phyloP scores from a whole-genome alignment of 2,113 vertebrate genomes.

The Heterotis niloticus region DNA sequence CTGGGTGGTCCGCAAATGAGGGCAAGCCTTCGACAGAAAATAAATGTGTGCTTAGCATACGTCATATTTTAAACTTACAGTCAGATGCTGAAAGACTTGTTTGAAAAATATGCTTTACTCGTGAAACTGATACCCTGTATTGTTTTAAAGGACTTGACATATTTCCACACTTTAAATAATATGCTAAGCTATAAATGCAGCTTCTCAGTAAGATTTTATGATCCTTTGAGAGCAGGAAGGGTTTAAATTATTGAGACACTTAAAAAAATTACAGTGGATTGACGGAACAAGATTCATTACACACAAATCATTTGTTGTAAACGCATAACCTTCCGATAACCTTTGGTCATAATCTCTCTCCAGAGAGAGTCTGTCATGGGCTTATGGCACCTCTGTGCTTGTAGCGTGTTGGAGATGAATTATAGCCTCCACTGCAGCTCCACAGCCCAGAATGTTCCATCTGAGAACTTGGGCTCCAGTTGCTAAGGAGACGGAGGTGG shows the following conservation, averaged over 20 bases:
- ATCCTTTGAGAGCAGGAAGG: not conserved
- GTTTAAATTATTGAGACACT: conserved; percentile 13
- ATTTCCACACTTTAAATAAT: conserved; percentile 4
- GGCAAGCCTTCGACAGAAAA: too few relatives aligned
- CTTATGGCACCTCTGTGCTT: not conserved
- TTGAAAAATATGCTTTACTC: conserved; percentile 1
- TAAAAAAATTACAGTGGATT: not conserved
- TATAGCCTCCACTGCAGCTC: conserved; percentile 14
- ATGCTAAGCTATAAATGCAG: conserved; percentile 4
- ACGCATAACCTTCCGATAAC: not conserved
- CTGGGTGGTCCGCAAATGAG: too few relatives aligned
- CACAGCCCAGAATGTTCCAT: conserved; percentile 13
- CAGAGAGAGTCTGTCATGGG: not conserved
- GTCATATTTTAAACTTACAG: not conserved
- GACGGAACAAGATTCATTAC: not conserved
- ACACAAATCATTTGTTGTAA: conserved; percentile 4
- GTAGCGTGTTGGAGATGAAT: not conserved
- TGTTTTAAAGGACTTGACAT: not conserved
- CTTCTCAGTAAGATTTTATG: not conserved
- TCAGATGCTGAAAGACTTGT: not conserved
- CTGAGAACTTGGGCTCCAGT: conserved; percentile 4
- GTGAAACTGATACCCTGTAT: not conserved
- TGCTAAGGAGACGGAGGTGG: conserved; percentile 28
- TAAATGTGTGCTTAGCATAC: too few relatives aligned
- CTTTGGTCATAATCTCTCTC: not conserved